Evolutionary conservation across 2,888 invertebrate genomes (phyloP), one percentile per base, ranked within the genome.

Genomic region (Dysmachus trigonus): DNA sequence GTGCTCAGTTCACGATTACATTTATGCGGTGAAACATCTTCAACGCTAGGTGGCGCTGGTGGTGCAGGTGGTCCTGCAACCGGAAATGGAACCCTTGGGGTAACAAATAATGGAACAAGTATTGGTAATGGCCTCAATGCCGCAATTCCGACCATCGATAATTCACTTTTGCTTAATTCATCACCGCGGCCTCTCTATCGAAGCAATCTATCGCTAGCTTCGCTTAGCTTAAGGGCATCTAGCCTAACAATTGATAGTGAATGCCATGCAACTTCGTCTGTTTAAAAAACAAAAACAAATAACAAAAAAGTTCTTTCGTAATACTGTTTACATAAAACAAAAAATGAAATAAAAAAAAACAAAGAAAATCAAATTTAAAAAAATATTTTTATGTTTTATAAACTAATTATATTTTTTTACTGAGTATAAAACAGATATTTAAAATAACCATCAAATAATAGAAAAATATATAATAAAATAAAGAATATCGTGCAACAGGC

Each of bases 1-100:
- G 93, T 95, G 81, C 93, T 94, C 87, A 94, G 94, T 90, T 95
- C 95, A 74, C 93, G 95, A 77, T 92, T 95, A 87, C 95, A 95
- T 90, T 92, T 95, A 5, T 91, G 90, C 83, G 89, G 89, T 31
- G 88, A 88, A 30, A 79, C 86, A 18, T 41, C 88, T 73, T 86
- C 88, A 41, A 76, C 86, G 8, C 88, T 86, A 7, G 88, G 71
- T 27, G 84, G 83, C 30, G 51, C 84, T 74, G 35, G 79, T 22
- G 82, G 73, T 13, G 1, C 1, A 1, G 27, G 53, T 53, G 53
- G 53, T 1, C 0, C 5, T 18, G 18, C 15, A 3, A 1, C 15
- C 38, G 62, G 62, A 10, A 62, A 62, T 62, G 62, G 62, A 0
- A 62, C 27, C 10, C 10, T 62, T 1, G 62, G 62, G 1, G 62